Evolutionary conservation across 2,113 vertebrate species (phyloP).

Genomic region (Tetrax tetrax): DNA sequence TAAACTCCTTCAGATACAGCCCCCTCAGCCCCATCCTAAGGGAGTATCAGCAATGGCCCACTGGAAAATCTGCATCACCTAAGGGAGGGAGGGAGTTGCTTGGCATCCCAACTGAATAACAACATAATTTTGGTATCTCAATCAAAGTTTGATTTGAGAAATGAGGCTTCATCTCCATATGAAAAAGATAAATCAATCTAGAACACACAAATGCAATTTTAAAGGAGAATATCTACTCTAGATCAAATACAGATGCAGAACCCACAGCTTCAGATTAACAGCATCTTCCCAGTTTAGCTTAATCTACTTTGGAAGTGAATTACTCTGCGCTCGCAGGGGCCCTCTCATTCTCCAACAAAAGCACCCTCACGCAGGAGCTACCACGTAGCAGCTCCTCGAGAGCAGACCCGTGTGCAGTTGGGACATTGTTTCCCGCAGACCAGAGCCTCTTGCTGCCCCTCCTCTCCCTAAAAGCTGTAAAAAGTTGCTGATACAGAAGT

Average conservation of each 20-base stretch:
- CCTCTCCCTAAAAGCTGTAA: not conserved
- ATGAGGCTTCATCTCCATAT: not conserved
- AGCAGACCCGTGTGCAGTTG: rapidly evolving
- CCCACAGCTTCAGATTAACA: constrained; percentile 14
- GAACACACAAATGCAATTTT: constrained; percentile 18
- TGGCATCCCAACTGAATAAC: not conserved
- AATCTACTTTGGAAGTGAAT: constrained; percentile 14
- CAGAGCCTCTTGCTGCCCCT: not conserved
- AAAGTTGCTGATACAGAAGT: not conserved
- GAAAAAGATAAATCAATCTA: constrained; percentile 38
- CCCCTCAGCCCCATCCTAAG: not conserved
- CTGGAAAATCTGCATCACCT: not conserved
- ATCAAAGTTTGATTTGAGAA: not conserved
- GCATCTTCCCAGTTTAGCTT: not conserved
- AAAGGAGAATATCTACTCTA: constrained; percentile 3
- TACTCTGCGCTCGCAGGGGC: not conserved
- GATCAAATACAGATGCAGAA: constrained; percentile 39
- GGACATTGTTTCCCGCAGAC: not conserved
- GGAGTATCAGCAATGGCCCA: not conserved
- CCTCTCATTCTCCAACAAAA: not conserved
- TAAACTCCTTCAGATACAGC: not conserved
- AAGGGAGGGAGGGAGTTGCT: not conserved
- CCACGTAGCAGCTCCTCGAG: not conserved
- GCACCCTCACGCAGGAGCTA: not conserved
- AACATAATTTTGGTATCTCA: not conserved